Percentiles rank a stretch among this genome's conserved stretches.
Conservation (phyloP, 2,888 invertebrate species). For the Pristionchus japonicus region DNA sequence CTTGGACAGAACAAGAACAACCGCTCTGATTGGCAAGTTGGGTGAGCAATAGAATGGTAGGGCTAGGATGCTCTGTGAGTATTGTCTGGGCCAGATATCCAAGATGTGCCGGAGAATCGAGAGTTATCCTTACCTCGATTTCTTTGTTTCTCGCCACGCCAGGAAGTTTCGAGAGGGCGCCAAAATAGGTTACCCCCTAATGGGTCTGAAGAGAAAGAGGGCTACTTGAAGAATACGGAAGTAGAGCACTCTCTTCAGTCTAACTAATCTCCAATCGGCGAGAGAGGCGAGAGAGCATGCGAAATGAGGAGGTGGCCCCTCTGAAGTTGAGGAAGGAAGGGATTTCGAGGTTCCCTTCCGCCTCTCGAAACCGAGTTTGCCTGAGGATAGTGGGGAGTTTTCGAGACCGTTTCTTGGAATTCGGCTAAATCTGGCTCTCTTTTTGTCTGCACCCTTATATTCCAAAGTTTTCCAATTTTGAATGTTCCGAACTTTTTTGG, state of each 20-base stretch:
- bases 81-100: too few relatives aligned
- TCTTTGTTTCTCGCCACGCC: not conserved
- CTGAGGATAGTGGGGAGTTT: not conserved
- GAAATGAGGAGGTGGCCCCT: not conserved
- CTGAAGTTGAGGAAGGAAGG: not conserved
- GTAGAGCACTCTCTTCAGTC: not conserved
- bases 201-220: not conserved
- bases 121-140: too few relatives aligned
- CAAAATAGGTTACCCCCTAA: conserved; percentile 20
- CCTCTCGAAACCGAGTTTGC: not conserved
- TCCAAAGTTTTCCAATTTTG: too few relatives aligned
- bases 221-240: conserved; percentile 25
- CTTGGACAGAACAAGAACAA: too few relatives aligned
- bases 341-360: not conserved
- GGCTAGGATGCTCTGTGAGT: too few relatives aligned
- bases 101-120: too few relatives aligned
- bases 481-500: too few relatives aligned
- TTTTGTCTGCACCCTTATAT: too few relatives aligned
- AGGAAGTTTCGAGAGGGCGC: not conserved
- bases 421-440: too few relatives aligned
- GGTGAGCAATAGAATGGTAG: too few relatives aligned
- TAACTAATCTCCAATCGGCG: not conserved
- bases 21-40: too few relatives aligned
- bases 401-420: not conserved
- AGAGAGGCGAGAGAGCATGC: not conserved